Conservation (phyloP, 1,140 invertebrate genomes). For the Drosophila oshimai region DNA sequence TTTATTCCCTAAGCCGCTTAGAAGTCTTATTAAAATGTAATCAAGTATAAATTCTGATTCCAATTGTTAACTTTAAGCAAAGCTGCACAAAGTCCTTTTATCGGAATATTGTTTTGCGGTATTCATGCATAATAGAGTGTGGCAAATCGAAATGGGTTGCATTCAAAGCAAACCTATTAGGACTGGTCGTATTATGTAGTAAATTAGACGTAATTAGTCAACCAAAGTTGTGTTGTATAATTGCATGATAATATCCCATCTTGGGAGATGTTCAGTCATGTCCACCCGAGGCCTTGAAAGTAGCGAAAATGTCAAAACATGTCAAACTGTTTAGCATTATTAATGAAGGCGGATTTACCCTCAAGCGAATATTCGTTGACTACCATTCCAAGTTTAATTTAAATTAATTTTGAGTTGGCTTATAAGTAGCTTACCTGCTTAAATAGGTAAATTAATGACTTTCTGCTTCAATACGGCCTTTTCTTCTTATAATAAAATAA, state of each 20-base stretch:
- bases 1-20: background rate
- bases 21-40: no score
- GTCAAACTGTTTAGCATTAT: conserved; percentile 10
- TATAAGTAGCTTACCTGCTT: conserved; percentile 16
- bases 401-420: conserved; percentile 18
- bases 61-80: background rate
- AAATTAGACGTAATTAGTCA: conserved; percentile 39
- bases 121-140: background rate
- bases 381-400: conserved; percentile 11
- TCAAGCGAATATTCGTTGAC: background rate
- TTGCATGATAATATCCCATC: background rate
- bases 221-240: background rate
- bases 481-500: no score
- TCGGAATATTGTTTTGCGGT: background rate
- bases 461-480: no score
- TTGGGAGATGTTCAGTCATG: background rate
- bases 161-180: background rate
- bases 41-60: background rate
- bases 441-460: background rate
- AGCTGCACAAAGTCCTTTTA: background rate
- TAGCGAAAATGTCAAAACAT: conserved; percentile 8
- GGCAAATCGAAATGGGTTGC: background rate
- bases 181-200: background rate
- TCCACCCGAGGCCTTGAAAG: conserved; percentile 8
- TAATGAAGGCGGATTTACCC: conserved; percentile 2